Evolutionary conservation across 1,140 invertebrate genomes (phyloP), one percentile per base, ranked within the genome.

Genomic region (Apolygus lucorum): DNA sequence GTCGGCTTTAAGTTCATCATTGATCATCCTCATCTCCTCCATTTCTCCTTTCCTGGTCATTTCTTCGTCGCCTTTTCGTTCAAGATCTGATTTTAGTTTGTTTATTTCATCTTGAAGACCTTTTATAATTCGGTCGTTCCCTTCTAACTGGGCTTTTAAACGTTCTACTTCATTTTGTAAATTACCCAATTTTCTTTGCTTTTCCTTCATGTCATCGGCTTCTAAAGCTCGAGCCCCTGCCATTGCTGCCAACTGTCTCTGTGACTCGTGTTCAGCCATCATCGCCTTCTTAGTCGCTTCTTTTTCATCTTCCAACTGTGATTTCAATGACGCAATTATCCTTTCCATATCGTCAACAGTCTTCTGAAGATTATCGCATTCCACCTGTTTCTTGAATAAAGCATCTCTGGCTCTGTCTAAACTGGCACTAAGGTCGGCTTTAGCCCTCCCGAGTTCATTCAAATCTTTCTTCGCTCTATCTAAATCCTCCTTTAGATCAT

Each of bases 71-170:
- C 54, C 54, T 59, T 59, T 59, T 22, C 22, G 11, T 4, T 59
- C 54, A 13, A 59, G 22, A 11, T 59, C 54, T 4, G 13, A 66
- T 68, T 63, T 63, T n/a, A 64, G 28, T 42, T 67, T 1, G 21
- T 28, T 64, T 13, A 24, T 52, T n/a, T 4, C 26, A 27, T 8
- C 66, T 21, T 52, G 65, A 22, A 68, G 22, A 1, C 29, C 62
- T 25, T 26, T 27, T 49, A 68, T 21, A 52, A 68, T 67, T 1
- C 34, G n/a, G 49, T 68, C 62, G 21, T 11, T 63, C 1, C 24
- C 13, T 68, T 63, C 24, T 26, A 71, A 1, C 22, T 68, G 52
- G 0, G 29, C n/a, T n/a, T 65, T 28, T 1, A 71, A 34, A 1
- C 42, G 17, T 1, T 25, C 2, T 25, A 42, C 63, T 27, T 71